Evolutionary conservation across 2,113 vertebrate species (phyloP), one percentile per base, ranked within the genome.

Genomic region (Diadophis punctatus): DNA sequence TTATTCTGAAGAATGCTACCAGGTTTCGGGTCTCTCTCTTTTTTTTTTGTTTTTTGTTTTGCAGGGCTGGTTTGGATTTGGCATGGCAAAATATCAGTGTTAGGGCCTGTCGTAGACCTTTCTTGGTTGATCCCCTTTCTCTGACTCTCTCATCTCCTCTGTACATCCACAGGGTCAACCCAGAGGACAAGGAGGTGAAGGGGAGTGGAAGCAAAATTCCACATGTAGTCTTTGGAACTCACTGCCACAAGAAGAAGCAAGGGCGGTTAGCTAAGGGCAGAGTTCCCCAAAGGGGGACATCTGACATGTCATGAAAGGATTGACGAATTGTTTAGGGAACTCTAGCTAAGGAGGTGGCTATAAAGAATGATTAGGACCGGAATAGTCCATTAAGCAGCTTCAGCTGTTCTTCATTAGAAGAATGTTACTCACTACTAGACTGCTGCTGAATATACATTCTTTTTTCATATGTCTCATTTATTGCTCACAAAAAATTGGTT

Each of bases 1-100:
- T 96, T 85, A 25, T 98, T 10, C 97, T 96, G 5, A 92, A 85
- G 9, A 95, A 96, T 20, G 97, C 96, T 53, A 34, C 96, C 27
- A 97, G 90, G 98, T 98, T 90, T 23, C 92, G 16, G 6, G 1
- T 0, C 1, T 1, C 2, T 3, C 10, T 10, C 1, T 20, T 1
- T 8, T 18, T n/a, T 80, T 39, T n/a, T n/a, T n/a, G n/a, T n/a
- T 20, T 20, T 46, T 5, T 46, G 2, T 46, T 46, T 46, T 2
- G n/a, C 12, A 74, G n/a, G 63, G n/a, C 63, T 74, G n/a, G 11
- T 34, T 74, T 74, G 63, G 63, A 2, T n/a, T n/a, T 68, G 60
- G 30, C 60, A 74, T 30, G 16, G n/a, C 63, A 74, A n/a, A 74
- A 7, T 1, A 6, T 10, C 63, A 74, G n/a, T 34, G n/a, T n/a